Evolutionary conservation across 1,140 invertebrate genomes (phyloP), one percentile per base, ranked within the genome.

Genomic region (Plodia interpunctella): DNA sequence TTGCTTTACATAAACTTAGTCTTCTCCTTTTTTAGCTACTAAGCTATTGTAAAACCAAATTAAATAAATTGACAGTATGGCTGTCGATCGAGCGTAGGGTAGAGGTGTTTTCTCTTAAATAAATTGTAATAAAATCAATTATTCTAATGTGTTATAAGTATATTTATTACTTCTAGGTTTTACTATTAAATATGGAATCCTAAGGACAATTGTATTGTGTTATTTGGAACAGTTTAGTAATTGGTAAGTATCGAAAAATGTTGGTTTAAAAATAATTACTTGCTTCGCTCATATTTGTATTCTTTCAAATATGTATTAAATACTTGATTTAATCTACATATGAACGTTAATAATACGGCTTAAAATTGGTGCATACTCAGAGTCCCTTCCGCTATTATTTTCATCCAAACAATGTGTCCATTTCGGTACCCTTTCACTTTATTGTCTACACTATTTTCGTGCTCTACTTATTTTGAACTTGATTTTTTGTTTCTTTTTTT

Each of bases 391-490:
- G 32, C 57, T 17, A 59, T 49, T 59, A 56, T 61, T 56, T 30
- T 55, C 59, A 30, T 49, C 57, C 52, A 17, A 38, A 66, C 57
- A 69, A 66, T 65, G 62, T 65, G 61, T 75, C 61, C 59, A 63
- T 72, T 68, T 74, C 64, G 67, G 69, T 74, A 83, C 76, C 84
- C 84, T 88, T 88, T 88, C 85, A 88, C 85, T 88, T 87, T 73
- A 83, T 78, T 78, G 75, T 78, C 69, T 80, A 80, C 73, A 82
- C 69, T 76, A 75, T 80, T 77, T 87, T 84, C 81, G 83, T 88
- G 85, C 83, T 88, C 85, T 85, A 88, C 85, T 88, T 88, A 88
- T 69, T 79, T 59, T 57, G 55, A 63, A 68, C 66, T 73, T 67
- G 60, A 60, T 68, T 70, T 69, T 66, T 63, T 66, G 38, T 57